Evolutionary conservation across 2,888 invertebrate genomes (phyloP), one percentile per base, ranked within the genome.

Genomic region (Bedellia somnulentella): DNA sequence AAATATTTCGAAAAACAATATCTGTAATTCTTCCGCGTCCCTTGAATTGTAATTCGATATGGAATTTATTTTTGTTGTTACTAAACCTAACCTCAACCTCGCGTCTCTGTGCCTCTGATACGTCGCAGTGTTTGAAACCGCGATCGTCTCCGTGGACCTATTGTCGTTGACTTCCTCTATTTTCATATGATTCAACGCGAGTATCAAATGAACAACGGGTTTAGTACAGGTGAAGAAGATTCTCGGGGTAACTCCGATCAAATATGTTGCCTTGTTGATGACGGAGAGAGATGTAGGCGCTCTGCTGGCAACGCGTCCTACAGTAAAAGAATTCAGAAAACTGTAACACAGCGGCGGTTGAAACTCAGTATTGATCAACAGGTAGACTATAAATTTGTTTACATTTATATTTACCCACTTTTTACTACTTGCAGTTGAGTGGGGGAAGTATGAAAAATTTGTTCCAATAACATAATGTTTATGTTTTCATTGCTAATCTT

Each of bases 281-380:
- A 92, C 59, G 85, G 86, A 40, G 87, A 89, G 44, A 81, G 93
- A 42, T 97, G 96, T 67, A 80, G 83, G 40, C 85, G 93, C 52
- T 82, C 87, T 33, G 95, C 93, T 43, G 93, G 93, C 39, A 93
- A 93, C 79, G 97, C 97, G 43, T 91, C 93, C 26, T 97, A 96
- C 73, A 95, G 93, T 68, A 96, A 97, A 63, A 83, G 95, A 44
- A 93, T 97, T 48, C 95, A 96, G 67, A 96, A 95, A 64, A 95
- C 91, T 33, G 95, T 95, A 18, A 87, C 90, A 30, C 93, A 94
- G 54, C 82, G 93, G 49, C 85, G 91, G 49, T 82, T 97, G 24
- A 93, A 93, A 57, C 83, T 97, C 24, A 87, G 85, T 57, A 85
- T 91, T 45, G 95, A 96, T 71, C 84, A 61, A 37, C 70, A 71